phyloP scores from a whole-genome alignment of 2,888 invertebrate species.

The Habroteleia sp. region DNA sequence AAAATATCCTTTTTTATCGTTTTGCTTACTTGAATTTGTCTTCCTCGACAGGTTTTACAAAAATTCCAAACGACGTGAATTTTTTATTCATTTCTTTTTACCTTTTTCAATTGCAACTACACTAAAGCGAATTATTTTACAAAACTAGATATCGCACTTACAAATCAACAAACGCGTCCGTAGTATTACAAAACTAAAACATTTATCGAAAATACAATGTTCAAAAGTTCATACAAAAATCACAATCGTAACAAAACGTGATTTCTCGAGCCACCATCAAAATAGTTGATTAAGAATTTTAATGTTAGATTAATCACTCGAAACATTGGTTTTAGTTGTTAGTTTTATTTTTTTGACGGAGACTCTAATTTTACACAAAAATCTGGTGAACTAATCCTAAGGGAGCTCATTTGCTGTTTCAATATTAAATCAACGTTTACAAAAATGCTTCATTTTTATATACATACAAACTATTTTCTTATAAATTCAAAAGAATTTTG shows the following conservation, averaged over 20 bases:
- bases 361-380: constrained; percentile 25
- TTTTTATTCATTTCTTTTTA: not conserved
- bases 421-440: no score
- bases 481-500: no score
- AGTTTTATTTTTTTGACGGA: constrained; percentile 2
- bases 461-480: no score
- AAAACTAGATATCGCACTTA: constrained; percentile 39
- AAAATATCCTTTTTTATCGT: constrained; percentile 22
- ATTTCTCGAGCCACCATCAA: constrained; percentile 5
- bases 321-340: no score
- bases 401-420: no score
- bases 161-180: constrained; percentile 33
- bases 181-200: constrained; percentile 37
- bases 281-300: not conserved
- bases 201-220: constrained; percentile 48
- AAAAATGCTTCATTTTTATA: no score
- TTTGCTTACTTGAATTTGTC: no score
- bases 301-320: not conserved
- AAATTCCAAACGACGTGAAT: not conserved
- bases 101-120: constrained; percentile 28
- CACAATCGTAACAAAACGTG: constrained; percentile 36
- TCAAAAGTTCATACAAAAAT: constrained; percentile 52
- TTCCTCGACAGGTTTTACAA: no score
- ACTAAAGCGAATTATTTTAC: constrained; percentile 42
- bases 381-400: constrained; percentile 25